A percentile compares a stretch with the other conserved stretches of the same genome.
Evolutionary conservation across 2,888 invertebrate species (phyloP).

Genomic region (Yponomeuta malinellus): DNA sequence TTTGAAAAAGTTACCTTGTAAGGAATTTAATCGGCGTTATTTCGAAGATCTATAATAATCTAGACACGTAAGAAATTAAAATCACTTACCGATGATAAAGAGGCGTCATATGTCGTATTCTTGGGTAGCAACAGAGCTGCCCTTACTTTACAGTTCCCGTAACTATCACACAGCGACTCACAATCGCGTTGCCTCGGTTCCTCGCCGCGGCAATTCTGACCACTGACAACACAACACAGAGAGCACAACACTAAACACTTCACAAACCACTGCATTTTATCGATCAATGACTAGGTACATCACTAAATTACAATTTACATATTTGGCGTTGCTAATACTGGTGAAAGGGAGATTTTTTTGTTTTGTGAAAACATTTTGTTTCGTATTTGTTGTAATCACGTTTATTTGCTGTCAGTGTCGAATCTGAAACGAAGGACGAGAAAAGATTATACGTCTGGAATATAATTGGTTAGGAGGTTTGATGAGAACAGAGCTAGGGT

Average conservation of each 20-base stretch:
- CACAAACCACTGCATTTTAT: constrained; percentile 46
- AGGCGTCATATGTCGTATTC: constrained; percentile 71
- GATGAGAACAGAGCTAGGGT: no score
- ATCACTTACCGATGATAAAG: constrained; percentile 67
- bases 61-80: background rate
- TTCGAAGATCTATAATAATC: no score
- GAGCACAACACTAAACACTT: constrained; percentile 34
- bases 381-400: background rate
- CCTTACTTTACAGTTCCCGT: constrained; percentile 76
- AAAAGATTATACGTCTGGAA: no score
- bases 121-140: constrained; percentile 80
- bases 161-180: constrained; percentile 62
- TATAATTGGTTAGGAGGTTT: no score
- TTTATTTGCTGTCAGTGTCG: background rate
- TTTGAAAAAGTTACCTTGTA: no score
- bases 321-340: background rate
- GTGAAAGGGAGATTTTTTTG: background rate
- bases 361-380: background rate
- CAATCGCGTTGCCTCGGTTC: constrained; percentile 54
- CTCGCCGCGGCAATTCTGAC: constrained; percentile 57
- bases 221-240: constrained; percentile 24
- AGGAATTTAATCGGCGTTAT: no score
- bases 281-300: constrained; percentile 24
- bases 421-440: no score
- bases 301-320: constrained; percentile 30